Evolutionary conservation across 2,113 vertebrate species (phyloP).

Genomic region (Ginglymostoma cirratum): DNA sequence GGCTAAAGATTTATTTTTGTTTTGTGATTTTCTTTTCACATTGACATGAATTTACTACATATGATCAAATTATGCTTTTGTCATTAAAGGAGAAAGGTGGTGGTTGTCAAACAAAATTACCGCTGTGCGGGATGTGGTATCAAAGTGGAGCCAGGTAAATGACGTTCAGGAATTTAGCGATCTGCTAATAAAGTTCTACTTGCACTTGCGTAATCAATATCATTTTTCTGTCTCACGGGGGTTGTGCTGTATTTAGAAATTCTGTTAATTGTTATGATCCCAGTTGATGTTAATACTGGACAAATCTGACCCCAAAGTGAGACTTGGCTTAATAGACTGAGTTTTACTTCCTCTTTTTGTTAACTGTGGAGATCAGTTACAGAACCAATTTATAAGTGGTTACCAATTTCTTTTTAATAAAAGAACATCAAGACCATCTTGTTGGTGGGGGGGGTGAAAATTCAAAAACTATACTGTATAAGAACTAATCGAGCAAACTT

Average conservation of each 20-base stretch:
- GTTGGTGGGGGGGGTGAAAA: no score
- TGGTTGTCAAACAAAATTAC: constrained; percentile 91
- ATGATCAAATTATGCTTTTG: constrained; percentile 36
- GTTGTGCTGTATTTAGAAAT: background rate
- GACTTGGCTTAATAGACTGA: no score
- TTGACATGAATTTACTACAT: background rate
- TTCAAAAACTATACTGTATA: no score
- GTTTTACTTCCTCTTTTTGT: no score
- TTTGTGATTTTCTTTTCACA: background rate
- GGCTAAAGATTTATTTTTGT: background rate
- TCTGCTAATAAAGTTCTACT: background rate
- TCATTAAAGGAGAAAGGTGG: constrained; percentile 75
- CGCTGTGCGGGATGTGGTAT: constrained; percentile 93
- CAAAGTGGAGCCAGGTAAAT: constrained; percentile 82
- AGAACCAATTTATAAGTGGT: no score
- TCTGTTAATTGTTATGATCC: background rate
- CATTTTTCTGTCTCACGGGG: background rate
- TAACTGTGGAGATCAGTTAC: no score
- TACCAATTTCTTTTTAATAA: no score
- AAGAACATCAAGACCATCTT: no score
- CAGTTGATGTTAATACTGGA: no score
- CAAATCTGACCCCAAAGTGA: no score
- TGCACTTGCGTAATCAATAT: background rate
- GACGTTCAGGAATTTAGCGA: background rate
- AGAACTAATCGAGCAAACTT: no score